Percentiles rank a stretch among this genome's conserved stretches.
Conservation (phyloP, 2,888 invertebrate genomes). For the Gerris lacustris region DNA sequence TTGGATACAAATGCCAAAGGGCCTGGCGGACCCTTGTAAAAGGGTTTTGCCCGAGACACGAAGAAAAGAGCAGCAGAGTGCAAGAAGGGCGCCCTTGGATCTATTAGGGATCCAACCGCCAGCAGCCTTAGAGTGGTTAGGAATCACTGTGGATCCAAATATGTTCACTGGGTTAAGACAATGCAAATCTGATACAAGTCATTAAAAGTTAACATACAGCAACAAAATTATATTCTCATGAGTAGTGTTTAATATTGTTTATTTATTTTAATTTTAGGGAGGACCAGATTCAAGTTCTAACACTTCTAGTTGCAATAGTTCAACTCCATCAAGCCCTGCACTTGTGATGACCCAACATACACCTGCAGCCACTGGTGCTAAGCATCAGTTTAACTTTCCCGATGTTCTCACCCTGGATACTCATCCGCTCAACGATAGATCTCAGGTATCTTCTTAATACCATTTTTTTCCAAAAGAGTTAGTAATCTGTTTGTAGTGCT, state of each 20-base stretch:
- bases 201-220: no score
- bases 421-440: slow-evolving; percentile 41
- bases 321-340: slow-evolving; percentile 90
- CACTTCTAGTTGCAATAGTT: slow-evolving; percentile 91
- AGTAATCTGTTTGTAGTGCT: background rate
- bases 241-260: slow-evolving; percentile 23
- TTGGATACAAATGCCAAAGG: no score
- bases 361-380: slow-evolving; percentile 33
- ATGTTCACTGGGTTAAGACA: no score
- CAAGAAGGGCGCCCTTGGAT: no score
- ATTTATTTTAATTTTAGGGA: slow-evolving; percentile 37
- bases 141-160: no score
- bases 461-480: slow-evolving; percentile 9
- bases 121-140: no score
- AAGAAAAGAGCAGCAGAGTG: no score
- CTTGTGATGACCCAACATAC: slow-evolving; percentile 40
- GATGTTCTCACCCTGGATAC: slow-evolving; percentile 42
- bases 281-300: slow-evolving; percentile 80
- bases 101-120: no score
- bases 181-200: no score
- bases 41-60: no score
- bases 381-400: slow-evolving; percentile 65
- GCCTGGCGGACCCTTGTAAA: no score
- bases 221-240: no score
- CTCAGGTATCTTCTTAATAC: slow-evolving; percentile 21